Percentiles rank a stretch among this genome's conserved stretches.
Evolutionary conservation across 2,888 invertebrate genomes (phyloP).

Genomic region (Macrophya annulata): DNA sequence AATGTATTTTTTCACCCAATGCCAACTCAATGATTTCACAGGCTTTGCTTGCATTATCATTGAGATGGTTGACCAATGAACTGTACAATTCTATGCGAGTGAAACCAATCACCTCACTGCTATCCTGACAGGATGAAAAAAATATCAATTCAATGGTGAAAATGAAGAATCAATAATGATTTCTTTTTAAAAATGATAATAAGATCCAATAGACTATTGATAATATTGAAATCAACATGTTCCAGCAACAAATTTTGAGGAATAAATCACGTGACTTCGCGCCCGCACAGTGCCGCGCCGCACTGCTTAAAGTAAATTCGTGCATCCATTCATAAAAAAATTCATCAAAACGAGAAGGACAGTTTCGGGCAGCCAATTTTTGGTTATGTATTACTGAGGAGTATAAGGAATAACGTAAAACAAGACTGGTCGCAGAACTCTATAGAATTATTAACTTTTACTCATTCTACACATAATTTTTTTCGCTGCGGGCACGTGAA

Average conservation of each 20-base stretch:
- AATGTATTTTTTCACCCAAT: no score
- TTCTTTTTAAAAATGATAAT: slow-evolving; percentile 23
- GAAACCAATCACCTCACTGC: slow-evolving; percentile 6
- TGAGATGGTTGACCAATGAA: not conserved
- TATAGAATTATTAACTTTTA: no score
- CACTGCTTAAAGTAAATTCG: no score
- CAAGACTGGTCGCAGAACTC: not conserved
- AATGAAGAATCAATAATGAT: slow-evolving; percentile 40
- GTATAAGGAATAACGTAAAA: slow-evolving; percentile 21
- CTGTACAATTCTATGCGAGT: slow-evolving; percentile 2
- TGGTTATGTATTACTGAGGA: slow-evolving; percentile 32
- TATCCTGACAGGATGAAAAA: slow-evolving; percentile 13
- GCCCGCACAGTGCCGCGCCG: slow-evolving; percentile 35
- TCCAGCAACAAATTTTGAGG: no score
- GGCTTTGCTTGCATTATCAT: no score
- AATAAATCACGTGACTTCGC: slow-evolving; percentile 33
- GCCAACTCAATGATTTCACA: no score
- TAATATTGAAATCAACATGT: no score
- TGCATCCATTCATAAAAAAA: slow-evolving; percentile 36
- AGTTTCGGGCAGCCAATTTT: slow-evolving; percentile 1
- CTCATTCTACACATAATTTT: no score
- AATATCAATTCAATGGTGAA: no score
- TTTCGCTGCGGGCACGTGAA: no score
- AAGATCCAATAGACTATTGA: slow-evolving; percentile 19
- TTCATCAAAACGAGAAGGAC: slow-evolving; percentile 30